These are phyloP conservation scores for Protobothrops flavoviridis DNA, from an alignment of 2,113 vertebrate genomes.

Conservation along the genomic window DNA sequence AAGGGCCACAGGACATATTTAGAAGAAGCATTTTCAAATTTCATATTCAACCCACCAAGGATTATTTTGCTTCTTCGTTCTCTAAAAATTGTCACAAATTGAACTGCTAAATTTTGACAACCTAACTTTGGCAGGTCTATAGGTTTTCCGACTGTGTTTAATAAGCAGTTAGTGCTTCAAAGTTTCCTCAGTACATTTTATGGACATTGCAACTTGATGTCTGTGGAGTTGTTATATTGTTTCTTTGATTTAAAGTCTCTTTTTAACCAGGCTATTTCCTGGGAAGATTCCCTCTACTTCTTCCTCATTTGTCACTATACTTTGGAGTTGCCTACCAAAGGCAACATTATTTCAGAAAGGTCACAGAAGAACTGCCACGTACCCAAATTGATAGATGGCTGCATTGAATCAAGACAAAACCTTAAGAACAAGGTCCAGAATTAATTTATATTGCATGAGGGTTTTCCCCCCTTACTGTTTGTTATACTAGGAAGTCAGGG, in stretches of 20 bases:
- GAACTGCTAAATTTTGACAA: background rate
- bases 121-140: background rate
- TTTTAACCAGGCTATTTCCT: constrained; percentile 40
- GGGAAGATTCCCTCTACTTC: constrained; percentile 12
- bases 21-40: background rate
- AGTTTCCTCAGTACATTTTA: background rate
- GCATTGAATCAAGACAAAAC: constrained; percentile 11
- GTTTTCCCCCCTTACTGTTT: constrained; percentile 10
- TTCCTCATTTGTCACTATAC: constrained; percentile 38
- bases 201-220: background rate
- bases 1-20: background rate
- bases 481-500: background rate
- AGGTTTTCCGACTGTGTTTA: background rate
- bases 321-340: constrained; percentile 32
- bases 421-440: background rate
- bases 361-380: background rate
- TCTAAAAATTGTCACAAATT: background rate
- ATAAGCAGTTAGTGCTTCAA: background rate
- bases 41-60: background rate
- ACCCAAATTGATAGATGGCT: background rate
- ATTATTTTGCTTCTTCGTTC: background rate
- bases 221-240: constrained; percentile 14
- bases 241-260: constrained; percentile 43
- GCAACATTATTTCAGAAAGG: constrained; percentile 3
- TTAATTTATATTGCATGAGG: constrained; percentile 22